A percentile compares a stretch with the other conserved stretches of the same genome.
Evolutionary conservation across 2,888 invertebrate genomes (phyloP).

Genomic region (Salpingus planirostris): DNA sequence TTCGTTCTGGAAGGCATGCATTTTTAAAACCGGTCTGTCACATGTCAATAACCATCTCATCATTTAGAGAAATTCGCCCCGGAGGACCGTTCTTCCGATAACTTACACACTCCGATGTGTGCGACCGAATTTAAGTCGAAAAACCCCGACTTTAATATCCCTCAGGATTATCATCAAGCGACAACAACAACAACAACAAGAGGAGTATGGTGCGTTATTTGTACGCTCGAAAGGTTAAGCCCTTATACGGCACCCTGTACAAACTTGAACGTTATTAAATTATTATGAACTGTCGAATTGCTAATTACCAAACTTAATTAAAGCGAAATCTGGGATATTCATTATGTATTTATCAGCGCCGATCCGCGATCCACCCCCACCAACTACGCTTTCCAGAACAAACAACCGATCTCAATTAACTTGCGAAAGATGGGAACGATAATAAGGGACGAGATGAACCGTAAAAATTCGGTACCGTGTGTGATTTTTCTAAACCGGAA

Average conservation of each 20-base stretch:
- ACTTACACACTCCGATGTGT: no score
- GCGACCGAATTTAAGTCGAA: no score
- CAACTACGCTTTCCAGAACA: slow-evolving; percentile 5
- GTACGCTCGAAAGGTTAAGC: slow-evolving; percentile 8
- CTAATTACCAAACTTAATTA: slow-evolving; percentile 13
- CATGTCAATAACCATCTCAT: slow-evolving; percentile 21
- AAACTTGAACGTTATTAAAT: slow-evolving; percentile 9
- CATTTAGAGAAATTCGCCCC: slow-evolving; percentile 19
- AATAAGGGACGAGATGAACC: no score
- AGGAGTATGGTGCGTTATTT: slow-evolving; percentile 5
- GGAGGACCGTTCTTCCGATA: no score
- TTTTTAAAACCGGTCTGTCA: slow-evolving; percentile 19
- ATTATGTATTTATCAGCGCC: slow-evolving; percentile 9
- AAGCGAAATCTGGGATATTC: slow-evolving; percentile 7
- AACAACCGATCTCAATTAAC: slow-evolving; percentile 5
- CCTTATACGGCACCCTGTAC: background rate
- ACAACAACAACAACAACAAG: background rate
- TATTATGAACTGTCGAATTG: slow-evolving; percentile 13
- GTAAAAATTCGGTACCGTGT: no score
- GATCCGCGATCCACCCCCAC: no score
- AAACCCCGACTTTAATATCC: no score
- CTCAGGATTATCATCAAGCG: no score
- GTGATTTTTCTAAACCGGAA: no score
- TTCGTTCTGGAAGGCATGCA: slow-evolving; percentile 14
- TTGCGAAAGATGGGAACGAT: background rate